Conservation (phyloP, 92 coral and sea anemone species). For the Heliopora coerulea region DNA sequence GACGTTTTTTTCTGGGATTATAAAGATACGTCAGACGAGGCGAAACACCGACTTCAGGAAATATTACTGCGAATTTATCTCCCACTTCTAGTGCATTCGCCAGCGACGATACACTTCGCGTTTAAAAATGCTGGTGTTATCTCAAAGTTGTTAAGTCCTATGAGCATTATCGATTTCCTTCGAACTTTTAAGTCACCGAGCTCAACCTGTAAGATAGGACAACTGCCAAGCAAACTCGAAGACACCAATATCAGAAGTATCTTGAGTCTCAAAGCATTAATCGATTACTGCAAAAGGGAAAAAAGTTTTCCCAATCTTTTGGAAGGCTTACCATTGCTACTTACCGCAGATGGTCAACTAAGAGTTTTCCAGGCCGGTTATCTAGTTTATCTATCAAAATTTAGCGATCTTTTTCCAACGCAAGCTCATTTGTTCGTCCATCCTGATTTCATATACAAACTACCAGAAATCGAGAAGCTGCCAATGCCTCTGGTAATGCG, state of each 20-base stretch:
- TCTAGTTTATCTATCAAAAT: slow-evolving; percentile 41
- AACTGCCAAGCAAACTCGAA: slow-evolving; percentile 8
- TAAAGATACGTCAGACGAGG: slow-evolving; percentile 62
- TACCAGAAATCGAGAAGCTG: neutral
- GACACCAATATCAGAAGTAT: neutral
- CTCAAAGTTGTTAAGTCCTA: slow-evolving; percentile 34
- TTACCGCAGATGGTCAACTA: slow-evolving; percentile 39
- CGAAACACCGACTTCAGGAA: slow-evolving; percentile 46
- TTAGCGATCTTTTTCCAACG: slow-evolving; percentile 42
- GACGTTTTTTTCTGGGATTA: slow-evolving; percentile 39
- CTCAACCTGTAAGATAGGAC: neutral
- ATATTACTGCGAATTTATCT: slow-evolving; percentile 63
- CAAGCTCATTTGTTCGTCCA: slow-evolving; percentile 32
- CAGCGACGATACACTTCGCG: slow-evolving; percentile 45
- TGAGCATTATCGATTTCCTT: slow-evolving; percentile 13
- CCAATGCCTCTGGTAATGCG: neutral
- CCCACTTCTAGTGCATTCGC: slow-evolving; percentile 53
- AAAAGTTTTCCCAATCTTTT: slow-evolving; percentile 14
- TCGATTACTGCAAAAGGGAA: slow-evolving; percentile 37
- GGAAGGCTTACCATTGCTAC: slow-evolving; percentile 43
- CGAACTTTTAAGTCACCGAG: neutral
- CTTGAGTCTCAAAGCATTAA: neutral
- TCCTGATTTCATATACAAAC: slow-evolving; percentile 4
- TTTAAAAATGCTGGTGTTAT: slow-evolving; percentile 61
- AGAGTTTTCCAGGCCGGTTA: slow-evolving; percentile 3